phyloP scores from a whole-genome alignment of 1,140 invertebrate genomes.

The Hylyphantes graminicola region DNA sequence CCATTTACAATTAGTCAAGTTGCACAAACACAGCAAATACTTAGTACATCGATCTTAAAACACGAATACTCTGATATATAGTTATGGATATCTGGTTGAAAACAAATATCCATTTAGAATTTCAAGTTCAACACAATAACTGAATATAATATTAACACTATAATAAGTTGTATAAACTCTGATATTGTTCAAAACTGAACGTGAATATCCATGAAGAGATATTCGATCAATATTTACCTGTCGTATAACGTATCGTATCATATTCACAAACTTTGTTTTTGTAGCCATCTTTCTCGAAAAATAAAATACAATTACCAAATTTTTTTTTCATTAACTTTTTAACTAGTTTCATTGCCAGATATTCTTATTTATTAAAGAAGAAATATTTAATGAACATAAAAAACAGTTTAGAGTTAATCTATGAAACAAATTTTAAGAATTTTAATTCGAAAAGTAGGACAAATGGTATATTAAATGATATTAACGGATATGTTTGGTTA shows the following conservation, averaged over 20 bases:
- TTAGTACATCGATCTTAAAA: conserved; percentile 52
- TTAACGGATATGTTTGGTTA: no score
- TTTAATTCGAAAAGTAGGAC: no score
- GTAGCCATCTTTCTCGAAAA: conserved; percentile 53
- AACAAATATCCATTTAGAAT: conserved; percentile 27
- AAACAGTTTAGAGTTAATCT: no score
- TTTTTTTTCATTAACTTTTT: not conserved
- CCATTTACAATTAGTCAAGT: conserved; percentile 25
- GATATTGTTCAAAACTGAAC: not conserved
- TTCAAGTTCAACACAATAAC: conserved; percentile 33
- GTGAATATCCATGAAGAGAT: not conserved
- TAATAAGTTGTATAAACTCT: conserved; percentile 22
- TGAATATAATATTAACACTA: conserved; percentile 16
- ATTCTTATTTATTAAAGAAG: not conserved
- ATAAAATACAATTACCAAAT: conserved; percentile 7
- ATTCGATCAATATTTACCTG: not conserved
- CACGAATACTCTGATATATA: conserved; percentile 51
- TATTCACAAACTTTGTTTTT: not conserved
- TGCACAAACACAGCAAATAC: conserved; percentile 44
- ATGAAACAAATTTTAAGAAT: no score
- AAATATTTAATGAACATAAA: not conserved
- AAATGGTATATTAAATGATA: no score
- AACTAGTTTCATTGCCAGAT: not conserved
- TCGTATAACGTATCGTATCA: not conserved
- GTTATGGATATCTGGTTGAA: conserved; percentile 10